Base-by-base conservation (phyloP, 2,888 invertebrate genomes). In the Coelinius sp. region DNA sequence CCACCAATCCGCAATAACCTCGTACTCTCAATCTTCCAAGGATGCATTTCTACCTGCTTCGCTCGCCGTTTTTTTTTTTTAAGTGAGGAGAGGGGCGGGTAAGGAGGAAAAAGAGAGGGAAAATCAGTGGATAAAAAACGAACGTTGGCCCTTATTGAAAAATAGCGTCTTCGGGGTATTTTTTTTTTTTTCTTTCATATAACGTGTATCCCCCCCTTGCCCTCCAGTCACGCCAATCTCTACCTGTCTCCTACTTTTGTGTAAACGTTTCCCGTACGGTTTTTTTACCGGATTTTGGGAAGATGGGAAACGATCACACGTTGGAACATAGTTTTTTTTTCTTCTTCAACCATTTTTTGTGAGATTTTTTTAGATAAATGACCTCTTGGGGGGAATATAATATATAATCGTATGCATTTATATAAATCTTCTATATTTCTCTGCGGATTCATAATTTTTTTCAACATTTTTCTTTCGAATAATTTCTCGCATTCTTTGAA, bases 11-110 rank as follows among this genome's bases (percentile, higher is more conserved):
- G 79, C 77, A 66, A 66, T 69, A 68, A 17, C 65, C 46, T 62
- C 41, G 46, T 41, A 52, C 69, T 73, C 72, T 63, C 71, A 44
- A 68, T 73, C 70, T 71, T 65, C 25, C 53, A 66, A 77, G 73
- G 74, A 77, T 73, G 73, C 64, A 64, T 74, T 74, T 74, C 82
- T 85, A 85, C 86, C 85, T 86, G 85, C 81, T 82, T 81, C 76
- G 75, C 77, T 12, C 20, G 76, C 76, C 46, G 66, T 52, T 71
- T 71, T 77, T 81, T 78, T 74, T 84, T 80, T 85, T 86, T 86
- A 14, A 20, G 22, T 10, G 75, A 80, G 81, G 73, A 76, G 79
- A 84, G 82, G 65, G 66, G 79, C 86, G 85, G 86, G 86, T 86
- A 77, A 83, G 77, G 80, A 73, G 63, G 63, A 44, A 67, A 53